These are phyloP conservation scores for Mus spicilegus DNA, from an alignment of 2,113 vertebrate species.

Conservation along the genomic window DNA sequence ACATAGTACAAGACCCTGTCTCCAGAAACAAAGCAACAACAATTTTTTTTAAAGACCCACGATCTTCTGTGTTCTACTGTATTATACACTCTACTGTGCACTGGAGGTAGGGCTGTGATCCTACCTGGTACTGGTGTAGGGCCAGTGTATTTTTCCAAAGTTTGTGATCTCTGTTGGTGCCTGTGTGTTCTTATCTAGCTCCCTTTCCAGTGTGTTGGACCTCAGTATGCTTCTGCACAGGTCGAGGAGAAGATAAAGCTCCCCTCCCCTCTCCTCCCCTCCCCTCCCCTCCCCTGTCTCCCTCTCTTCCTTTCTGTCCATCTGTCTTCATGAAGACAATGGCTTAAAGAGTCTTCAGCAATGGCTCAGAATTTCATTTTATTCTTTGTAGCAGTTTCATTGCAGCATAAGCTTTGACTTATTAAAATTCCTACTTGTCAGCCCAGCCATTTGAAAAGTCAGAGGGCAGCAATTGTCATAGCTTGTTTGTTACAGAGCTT, in stretches of 20 bases:
- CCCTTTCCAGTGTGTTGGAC: not conserved
- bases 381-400: not conserved
- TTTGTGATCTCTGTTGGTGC: not conserved
- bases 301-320: too few species aligned
- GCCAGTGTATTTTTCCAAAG: not conserved
- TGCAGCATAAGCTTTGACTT: not conserved
- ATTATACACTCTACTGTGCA: not conserved
- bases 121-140: not conserved
- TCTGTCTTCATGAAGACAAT: not conserved
- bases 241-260: not conserved
- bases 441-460: constrained; percentile 28
- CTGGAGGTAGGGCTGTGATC: not conserved
- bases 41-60: not conserved
- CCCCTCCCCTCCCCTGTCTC: too few species aligned
- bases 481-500: constrained; percentile 33
- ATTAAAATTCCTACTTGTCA: not conserved
- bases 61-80: too few species aligned
- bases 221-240: not conserved
- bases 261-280: not conserved
- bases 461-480: not conserved
- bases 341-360: not conserved
- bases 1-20: not conserved
- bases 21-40: not conserved
- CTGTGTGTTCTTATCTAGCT: not conserved
- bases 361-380: constrained; percentile 31